Evolutionary conservation across 2,113 vertebrate species (phyloP).

Genomic region (Fregetta grallaria): DNA sequence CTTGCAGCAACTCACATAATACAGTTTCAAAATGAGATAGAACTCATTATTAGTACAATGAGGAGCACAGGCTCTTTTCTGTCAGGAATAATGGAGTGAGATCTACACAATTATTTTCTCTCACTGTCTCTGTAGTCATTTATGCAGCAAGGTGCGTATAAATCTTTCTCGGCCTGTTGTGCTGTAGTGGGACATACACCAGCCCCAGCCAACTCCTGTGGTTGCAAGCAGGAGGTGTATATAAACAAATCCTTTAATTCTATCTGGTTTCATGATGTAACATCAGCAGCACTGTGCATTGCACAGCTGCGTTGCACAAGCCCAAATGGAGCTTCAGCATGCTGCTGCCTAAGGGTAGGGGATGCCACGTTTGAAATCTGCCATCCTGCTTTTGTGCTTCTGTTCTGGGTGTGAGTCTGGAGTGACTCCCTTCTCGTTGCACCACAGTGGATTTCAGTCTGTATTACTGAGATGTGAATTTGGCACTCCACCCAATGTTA

Average conservation of each 20-base stretch:
- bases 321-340: not conserved
- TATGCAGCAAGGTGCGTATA: not conserved
- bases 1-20: conserved; percentile 35
- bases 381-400: not conserved
- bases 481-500: not conserved
- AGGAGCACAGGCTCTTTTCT: conserved; percentile 46
- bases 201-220: not conserved
- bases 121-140: not conserved
- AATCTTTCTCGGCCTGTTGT: not conserved
- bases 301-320: not conserved
- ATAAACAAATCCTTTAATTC: not conserved
- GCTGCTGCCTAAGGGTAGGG: not conserved
- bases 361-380: not conserved
- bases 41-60: conserved; percentile 53
- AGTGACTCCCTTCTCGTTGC: not conserved
- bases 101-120: conserved; percentile 40
- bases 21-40: conserved; percentile 47
- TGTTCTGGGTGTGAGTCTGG: not conserved
- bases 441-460: not conserved
- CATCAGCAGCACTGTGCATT: not conserved
- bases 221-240: not conserved
- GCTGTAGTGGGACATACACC: not conserved
- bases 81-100: conserved; percentile 68
- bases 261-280: not conserved
- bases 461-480: not conserved